Evolutionary conservation across 2,113 vertebrate species (phyloP).

Genomic region (Etheostoma spectabile): DNA sequence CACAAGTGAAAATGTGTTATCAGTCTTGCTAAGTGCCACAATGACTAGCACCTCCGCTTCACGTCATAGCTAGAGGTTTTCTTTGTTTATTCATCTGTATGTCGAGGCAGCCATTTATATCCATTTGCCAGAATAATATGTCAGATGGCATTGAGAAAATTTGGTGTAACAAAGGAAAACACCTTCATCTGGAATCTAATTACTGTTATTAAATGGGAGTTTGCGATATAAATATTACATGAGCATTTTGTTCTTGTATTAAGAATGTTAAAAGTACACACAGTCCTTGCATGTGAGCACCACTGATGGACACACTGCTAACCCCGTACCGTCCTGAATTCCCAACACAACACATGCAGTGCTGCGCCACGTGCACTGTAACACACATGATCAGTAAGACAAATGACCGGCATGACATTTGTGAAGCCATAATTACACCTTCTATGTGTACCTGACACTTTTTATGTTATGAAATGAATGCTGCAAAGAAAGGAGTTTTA

Average conservation of each 20-base stretch:
- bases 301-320: not conserved
- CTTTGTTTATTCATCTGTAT: constrained; percentile 70
- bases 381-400: constrained; percentile 57
- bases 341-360: constrained; percentile 25
- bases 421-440: constrained; percentile 67
- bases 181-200: constrained; percentile 66
- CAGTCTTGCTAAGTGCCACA: constrained; percentile 56
- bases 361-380: constrained; percentile 17
- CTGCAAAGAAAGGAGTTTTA: constrained; percentile 66
- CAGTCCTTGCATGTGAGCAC: not conserved
- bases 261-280: constrained; percentile 5
- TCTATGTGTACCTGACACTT: constrained; percentile 66
- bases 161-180: constrained; percentile 65
- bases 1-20: constrained; percentile 66
- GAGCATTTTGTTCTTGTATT: constrained; percentile 36
- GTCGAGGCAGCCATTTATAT: constrained; percentile 68
- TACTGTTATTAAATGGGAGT: constrained; percentile 73
- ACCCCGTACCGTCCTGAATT: constrained; percentile 7
- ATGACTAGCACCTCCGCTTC: constrained; percentile 47
- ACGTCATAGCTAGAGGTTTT: constrained; percentile 59
- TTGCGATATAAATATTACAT: constrained; percentile 69
- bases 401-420: constrained; percentile 72
- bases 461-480: constrained; percentile 64
- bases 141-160: constrained; percentile 65
- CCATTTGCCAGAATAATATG: constrained; percentile 60